These are phyloP conservation scores for Muscicapa adusta DNA, from an alignment of 2,113 vertebrate genomes.

Conservation along the genomic window DNA sequence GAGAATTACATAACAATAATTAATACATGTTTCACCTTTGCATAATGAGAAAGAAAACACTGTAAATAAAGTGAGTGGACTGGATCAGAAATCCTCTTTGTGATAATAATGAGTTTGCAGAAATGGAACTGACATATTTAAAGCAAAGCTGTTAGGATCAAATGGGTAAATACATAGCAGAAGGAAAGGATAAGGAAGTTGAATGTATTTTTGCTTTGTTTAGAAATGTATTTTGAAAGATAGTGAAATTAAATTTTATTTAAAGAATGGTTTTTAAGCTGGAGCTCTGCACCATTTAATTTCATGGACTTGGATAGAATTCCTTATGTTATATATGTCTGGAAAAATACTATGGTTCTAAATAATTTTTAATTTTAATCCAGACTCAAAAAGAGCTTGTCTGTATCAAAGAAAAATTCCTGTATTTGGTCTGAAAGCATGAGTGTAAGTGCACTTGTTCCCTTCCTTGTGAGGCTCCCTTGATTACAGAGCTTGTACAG, in stretches of 20 bases:
- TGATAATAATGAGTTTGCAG: not conserved
- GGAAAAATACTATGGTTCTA: not conserved
- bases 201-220: not conserved
- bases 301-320: not conserved
- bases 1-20: not conserved
- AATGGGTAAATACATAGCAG: not conserved
- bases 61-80: not conserved
- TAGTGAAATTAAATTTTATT: not conserved
- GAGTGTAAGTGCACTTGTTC: not conserved
- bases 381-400: not conserved
- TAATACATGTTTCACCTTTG: not conserved
- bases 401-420: not conserved
- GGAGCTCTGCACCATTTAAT: not conserved
- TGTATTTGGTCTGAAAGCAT: not conserved
- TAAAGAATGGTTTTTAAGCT: conserved; percentile 1
- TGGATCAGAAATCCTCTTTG: not conserved
- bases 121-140: not conserved
- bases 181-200: not conserved
- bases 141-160: not conserved
- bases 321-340: not conserved
- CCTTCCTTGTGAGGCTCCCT: not conserved
- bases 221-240: conserved; percentile 14
- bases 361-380: not conserved
- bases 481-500: not conserved
- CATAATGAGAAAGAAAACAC: not conserved